Evolutionary conservation across 2,888 invertebrate genomes (phyloP), one percentile per base, ranked within the genome.

Genomic region (Drosophila kuntzei): DNA sequence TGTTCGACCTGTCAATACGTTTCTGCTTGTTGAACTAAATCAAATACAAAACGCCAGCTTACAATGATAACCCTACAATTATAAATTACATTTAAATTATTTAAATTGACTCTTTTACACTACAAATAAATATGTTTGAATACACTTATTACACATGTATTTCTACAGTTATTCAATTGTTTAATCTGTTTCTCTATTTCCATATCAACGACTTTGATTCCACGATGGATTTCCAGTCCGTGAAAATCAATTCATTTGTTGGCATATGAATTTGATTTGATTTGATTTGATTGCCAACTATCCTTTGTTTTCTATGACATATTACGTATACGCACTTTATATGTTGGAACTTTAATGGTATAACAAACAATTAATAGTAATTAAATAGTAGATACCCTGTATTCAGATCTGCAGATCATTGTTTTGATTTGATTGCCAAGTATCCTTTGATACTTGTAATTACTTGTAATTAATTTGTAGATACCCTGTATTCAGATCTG

Each of bases 1-100:
- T 76, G 77, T 63, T 34, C 59, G 25, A 54, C 29, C 68, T 68
- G 77, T 63, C 75, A 68, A 77, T 77, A 68, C 36, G 55, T 53
- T 55, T 61, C 39, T 18, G 72, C 51, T 41, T 37, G 54, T 55
- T 66, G 22, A 54, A 37, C 32, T 50, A 54, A 62, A 51, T 39
- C 69, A 55, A 57, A 39, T 11, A 43, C 25, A 49, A 32, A 37
- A 32, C 18, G 20, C 22, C 34, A 22, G 1, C n/a, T 50, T 22
- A 59, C 39, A 72, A 22, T n/a, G 8, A 8, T 2, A 27, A 11
- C 9, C 29, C 11, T 18, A 44, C 58, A 59, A 44, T 61, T 61
- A 61, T 60, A 57, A 61, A 67, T 55, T 71, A 44, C 51, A 59
- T 46, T 50, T 66, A 37, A 66, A 41, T 71, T 44, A 18, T 27